phyloP scores from a whole-genome alignment of 2,888 invertebrate genomes.

The Thelaira solivaga region DNA sequence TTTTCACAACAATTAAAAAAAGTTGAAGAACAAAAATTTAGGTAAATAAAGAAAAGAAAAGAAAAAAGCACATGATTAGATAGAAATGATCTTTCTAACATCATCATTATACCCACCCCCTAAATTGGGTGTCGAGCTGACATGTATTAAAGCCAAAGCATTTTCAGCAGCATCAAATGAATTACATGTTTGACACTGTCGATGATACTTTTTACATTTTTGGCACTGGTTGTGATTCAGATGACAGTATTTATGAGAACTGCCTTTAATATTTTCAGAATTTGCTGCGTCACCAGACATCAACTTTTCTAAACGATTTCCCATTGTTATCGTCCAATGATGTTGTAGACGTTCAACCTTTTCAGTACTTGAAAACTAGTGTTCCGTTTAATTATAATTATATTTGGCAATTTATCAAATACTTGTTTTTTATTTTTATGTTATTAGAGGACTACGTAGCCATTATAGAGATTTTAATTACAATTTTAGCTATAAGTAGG shows the following conservation, averaged over 20 bases:
- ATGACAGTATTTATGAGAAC: slow-evolving; percentile 51
- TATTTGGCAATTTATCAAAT: slow-evolving; percentile 49
- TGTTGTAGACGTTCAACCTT: slow-evolving; percentile 9
- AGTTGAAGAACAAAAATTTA: slow-evolving; percentile 49
- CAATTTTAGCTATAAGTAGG: slow-evolving; percentile 29
- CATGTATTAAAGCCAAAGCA: slow-evolving; percentile 67
- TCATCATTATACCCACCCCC: slow-evolving; percentile 70
- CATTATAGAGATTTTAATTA: slow-evolving; percentile 5
- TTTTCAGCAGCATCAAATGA: slow-evolving; percentile 26
- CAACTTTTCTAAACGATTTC: slow-evolving; percentile 72
- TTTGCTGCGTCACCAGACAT: slow-evolving; percentile 17
- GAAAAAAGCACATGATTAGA: slow-evolving; percentile 12
- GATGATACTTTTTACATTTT: slow-evolving; percentile 55
- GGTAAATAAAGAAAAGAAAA: slow-evolving; percentile 46
- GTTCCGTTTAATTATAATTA: slow-evolving; percentile 39
- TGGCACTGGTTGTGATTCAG: slow-evolving; percentile 53
- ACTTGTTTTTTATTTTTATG: background rate
- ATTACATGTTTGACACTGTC: slow-evolving; percentile 38
- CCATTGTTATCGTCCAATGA: slow-evolving; percentile 66
- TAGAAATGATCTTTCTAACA: background rate
- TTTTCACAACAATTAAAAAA: slow-evolving; percentile 17
- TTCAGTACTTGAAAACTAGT: slow-evolving; percentile 21
- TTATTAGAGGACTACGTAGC: slow-evolving; percentile 14
- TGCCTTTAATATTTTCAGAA: slow-evolving; percentile 23
- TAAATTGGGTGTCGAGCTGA: slow-evolving; percentile 74